These are phyloP conservation scores for Hydriomena furcata DNA, from an alignment of 2,888 invertebrate species.

Conservation along the genomic window DNA sequence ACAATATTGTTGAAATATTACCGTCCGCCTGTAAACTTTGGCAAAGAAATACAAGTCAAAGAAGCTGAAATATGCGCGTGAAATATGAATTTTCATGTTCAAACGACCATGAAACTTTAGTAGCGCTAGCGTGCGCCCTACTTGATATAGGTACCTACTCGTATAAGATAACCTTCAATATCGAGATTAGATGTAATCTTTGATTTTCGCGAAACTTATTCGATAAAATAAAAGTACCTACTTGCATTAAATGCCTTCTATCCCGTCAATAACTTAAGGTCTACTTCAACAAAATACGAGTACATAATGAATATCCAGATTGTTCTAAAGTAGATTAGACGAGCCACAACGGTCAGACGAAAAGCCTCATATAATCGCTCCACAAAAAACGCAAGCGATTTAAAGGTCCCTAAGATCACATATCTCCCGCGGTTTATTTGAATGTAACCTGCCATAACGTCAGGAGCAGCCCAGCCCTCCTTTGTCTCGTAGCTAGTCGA, in stretches of 20 bases:
- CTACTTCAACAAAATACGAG: too few relatives aligned
- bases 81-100: conserved; percentile 17
- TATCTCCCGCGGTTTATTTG: conserved; percentile 1
- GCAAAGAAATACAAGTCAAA: conserved; percentile 16
- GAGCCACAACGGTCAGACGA: not conserved
- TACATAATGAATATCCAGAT: too few relatives aligned
- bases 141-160: too few relatives aligned
- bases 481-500: not conserved
- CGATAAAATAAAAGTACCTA: too few relatives aligned
- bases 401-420: not conserved
- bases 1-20: conserved; percentile 12
- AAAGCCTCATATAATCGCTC: not conserved
- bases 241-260: too few relatives aligned
- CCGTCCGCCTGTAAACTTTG: conserved; percentile 10
- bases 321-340: too few relatives aligned
- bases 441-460: not conserved
- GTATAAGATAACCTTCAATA: too few relatives aligned
- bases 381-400: not conserved
- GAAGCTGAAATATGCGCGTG: conserved; percentile 9
- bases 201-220: not conserved
- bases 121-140: conserved; percentile 5
- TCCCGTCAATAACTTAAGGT: too few relatives aligned
- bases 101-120: conserved; percentile 14
- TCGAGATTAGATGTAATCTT: too few relatives aligned
- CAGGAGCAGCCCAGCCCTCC: conserved; percentile 9